These are phyloP conservation scores for Ashinkailepas kermadecensis DNA, from an alignment of 2,888 invertebrate species.

Conservation along the genomic window DNA sequence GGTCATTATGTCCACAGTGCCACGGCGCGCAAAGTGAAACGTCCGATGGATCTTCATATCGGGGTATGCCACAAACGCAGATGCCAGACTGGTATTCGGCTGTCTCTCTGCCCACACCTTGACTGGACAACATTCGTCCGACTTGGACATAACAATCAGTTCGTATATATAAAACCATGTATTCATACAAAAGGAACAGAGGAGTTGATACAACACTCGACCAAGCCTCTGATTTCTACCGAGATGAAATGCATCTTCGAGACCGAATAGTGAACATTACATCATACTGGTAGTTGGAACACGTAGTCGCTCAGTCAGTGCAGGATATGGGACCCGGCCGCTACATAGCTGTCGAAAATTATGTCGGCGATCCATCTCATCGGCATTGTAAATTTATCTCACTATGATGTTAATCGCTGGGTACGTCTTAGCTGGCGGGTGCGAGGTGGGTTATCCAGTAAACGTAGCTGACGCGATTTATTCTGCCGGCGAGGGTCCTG, in stretches of 20 bases:
- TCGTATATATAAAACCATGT: constrained; percentile 6
- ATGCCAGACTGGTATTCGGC: too few relatives aligned
- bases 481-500: neutral
- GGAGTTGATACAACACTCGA: constrained; percentile 5
- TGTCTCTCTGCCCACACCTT: too few relatives aligned
- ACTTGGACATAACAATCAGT: too few relatives aligned
- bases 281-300: neutral
- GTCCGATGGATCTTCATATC: too few relatives aligned
- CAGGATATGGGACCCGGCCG: neutral
- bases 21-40: too few relatives aligned
- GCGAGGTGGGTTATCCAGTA: neutral
- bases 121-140: too few relatives aligned
- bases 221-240: neutral
- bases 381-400: neutral
- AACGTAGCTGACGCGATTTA: neutral
- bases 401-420: neutral
- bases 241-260: neutral
- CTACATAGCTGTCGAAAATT: neutral
- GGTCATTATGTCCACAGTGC: too few relatives aligned
- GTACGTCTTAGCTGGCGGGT: neutral
- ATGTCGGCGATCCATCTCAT: neutral
- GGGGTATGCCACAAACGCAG: too few relatives aligned
- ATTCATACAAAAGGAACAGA: constrained; percentile 18
- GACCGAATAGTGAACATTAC: neutral
- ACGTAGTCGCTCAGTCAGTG: neutral